phyloP scores from a whole-genome alignment of 37 sponge, comb jelly and placozoan genomes.

The Bolinopsis microptera region DNA sequence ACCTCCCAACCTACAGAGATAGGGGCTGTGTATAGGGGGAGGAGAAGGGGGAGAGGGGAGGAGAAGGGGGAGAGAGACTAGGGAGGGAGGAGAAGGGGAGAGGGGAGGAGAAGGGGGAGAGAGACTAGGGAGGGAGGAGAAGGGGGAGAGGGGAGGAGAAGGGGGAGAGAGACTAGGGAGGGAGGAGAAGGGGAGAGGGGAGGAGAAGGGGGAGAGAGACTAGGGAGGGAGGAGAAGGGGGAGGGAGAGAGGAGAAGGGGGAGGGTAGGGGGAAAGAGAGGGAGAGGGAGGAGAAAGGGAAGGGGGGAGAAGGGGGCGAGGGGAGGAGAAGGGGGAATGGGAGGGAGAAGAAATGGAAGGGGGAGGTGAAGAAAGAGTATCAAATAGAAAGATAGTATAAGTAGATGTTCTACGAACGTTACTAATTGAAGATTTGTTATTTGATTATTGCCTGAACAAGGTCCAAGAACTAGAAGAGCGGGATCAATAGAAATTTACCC shows the following conservation, averaged over 20 bases:
- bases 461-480: too few species aligned
- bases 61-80: too few species aligned
- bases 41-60: not conserved
- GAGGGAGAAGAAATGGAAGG: too few species aligned
- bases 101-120: not conserved
- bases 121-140: not conserved
- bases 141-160: not conserved
- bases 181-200: not conserved
- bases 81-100: not conserved
- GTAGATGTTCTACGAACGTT: too few species aligned
- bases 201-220: too few species aligned
- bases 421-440: too few species aligned
- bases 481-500: too few species aligned
- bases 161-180: too few species aligned
- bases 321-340: not conserved
- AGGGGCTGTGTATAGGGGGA: not conserved
- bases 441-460: too few species aligned
- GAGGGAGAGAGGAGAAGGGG: not conserved
- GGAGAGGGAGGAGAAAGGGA: not conserved
- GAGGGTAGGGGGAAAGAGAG: too few species aligned
- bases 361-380: not conserved
- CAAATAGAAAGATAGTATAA: too few species aligned
- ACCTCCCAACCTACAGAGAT: too few species aligned
- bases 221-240: not conserved
- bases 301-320: not conserved